Evolutionary conservation across 2,888 invertebrate species (phyloP).

Genomic region (Ernsta delagoae): DNA sequence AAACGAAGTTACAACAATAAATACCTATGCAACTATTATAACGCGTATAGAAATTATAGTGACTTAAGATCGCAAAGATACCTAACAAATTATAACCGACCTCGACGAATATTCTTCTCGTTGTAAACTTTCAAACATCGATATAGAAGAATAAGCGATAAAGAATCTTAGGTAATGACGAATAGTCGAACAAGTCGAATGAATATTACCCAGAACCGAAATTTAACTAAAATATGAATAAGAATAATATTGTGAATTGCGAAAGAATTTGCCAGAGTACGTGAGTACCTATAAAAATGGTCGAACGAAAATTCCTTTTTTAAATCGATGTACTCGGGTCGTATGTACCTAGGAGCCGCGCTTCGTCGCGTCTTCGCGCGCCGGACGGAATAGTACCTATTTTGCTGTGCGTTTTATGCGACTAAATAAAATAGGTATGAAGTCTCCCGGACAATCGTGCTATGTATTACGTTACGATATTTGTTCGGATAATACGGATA

Average conservation of each 20-base stretch:
- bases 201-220: conserved; percentile 1
- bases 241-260: no score
- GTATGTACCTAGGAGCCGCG: no score
- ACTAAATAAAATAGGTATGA: background rate
- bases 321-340: no score
- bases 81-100: background rate
- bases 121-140: conserved; percentile 2
- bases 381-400: background rate
- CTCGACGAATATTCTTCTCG: background rate
- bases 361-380: no score
- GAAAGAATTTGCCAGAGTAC: no score
- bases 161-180: conserved; percentile 3
- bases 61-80: background rate
- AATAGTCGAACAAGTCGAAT: background rate
- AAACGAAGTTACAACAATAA: conserved; percentile 5
- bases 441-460: background rate
- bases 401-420: background rate
- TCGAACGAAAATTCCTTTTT: no score
- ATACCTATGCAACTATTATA: background rate
- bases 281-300: no score
- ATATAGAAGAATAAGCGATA: background rate
- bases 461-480: background rate
- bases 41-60: conserved; percentile 1
- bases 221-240: background rate
- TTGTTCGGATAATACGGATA: background rate